These are phyloP conservation scores for Tridacna crocea DNA, from an alignment of 2,888 invertebrate species.

Conservation along the genomic window DNA sequence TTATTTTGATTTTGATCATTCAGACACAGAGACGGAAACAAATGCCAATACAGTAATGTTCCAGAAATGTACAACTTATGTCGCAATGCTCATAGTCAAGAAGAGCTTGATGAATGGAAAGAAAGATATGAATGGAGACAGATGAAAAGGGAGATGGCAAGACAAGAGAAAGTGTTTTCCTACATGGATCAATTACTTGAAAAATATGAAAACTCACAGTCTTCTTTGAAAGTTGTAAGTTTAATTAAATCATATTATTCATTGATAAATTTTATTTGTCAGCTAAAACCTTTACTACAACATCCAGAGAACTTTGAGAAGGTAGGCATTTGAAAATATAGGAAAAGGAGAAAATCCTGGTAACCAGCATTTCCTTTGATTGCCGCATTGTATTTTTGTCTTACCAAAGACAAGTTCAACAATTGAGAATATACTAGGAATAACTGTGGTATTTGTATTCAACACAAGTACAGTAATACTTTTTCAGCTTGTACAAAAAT, in stretches of 20 bases:
- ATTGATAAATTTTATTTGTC: neutral
- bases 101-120: constrained; percentile 83
- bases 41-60: constrained; percentile 78
- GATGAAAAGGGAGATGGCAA: constrained; percentile 80
- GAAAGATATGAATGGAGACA: constrained; percentile 80
- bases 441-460: no score
- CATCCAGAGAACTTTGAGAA: no score
- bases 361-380: no score
- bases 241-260: neutral
- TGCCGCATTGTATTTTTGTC: no score
- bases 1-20: neutral
- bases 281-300: no score
- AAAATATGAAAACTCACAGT: constrained; percentile 73
- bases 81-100: constrained; percentile 79
- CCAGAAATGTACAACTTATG: constrained; percentile 82
- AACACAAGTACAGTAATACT: no score
- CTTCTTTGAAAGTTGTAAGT: constrained; percentile 74
- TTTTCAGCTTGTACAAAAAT: no score
- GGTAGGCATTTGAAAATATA: no score
- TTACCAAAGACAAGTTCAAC: no score
- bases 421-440: no score
- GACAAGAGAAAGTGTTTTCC: constrained; percentile 78
- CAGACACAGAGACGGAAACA: constrained; percentile 53
- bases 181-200: constrained; percentile 80
- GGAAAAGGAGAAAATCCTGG: no score